Conservation (phyloP, 1,140 invertebrate species). For the Bacillus rossius region DNA sequence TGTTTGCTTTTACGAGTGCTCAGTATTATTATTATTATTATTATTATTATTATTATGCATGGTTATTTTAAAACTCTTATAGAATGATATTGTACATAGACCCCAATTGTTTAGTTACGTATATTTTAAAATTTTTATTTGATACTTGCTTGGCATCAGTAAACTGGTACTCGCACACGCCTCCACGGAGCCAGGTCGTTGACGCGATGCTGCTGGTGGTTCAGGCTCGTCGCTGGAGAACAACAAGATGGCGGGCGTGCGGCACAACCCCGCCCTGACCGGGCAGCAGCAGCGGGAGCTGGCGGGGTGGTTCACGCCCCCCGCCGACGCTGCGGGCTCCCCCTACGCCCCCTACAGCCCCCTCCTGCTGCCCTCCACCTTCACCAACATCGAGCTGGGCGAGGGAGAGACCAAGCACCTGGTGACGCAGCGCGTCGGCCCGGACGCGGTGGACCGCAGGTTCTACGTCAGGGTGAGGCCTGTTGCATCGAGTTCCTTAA, state of each 20-base stretch:
- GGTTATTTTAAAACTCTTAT: too few species aligned
- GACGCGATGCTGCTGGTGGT: too few species aligned
- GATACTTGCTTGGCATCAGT: conserved; percentile 5
- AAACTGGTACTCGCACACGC: too few species aligned
- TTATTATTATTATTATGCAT: too few species aligned
- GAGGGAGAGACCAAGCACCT: conserved; percentile 72
- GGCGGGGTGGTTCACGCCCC: conserved; percentile 81
- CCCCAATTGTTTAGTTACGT: background rate
- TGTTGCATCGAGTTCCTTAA: too few species aligned
- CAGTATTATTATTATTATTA: too few species aligned
- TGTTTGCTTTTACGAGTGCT: too few species aligned
- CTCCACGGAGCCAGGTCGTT: too few species aligned
- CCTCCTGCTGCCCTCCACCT: conserved; percentile 54
- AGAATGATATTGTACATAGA: too few species aligned
- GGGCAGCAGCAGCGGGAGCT: conserved; percentile 84
- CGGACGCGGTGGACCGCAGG: conserved; percentile 50
- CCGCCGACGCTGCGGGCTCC: conserved; percentile 49
- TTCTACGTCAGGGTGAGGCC: conserved; percentile 40
- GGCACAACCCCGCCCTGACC: conserved; percentile 86
- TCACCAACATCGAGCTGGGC: conserved; percentile 56
- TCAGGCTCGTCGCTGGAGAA: conserved; percentile 67
- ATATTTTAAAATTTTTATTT: background rate
- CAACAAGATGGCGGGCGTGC: conserved; percentile 83
- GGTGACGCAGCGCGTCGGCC: conserved; percentile 58
- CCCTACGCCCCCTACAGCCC: conserved; percentile 60